A percentile compares a stretch with the other conserved stretches of the same genome.
Evolutionary conservation across 2,888 invertebrate genomes (phyloP).

Genomic region (Cephalotes varians): DNA sequence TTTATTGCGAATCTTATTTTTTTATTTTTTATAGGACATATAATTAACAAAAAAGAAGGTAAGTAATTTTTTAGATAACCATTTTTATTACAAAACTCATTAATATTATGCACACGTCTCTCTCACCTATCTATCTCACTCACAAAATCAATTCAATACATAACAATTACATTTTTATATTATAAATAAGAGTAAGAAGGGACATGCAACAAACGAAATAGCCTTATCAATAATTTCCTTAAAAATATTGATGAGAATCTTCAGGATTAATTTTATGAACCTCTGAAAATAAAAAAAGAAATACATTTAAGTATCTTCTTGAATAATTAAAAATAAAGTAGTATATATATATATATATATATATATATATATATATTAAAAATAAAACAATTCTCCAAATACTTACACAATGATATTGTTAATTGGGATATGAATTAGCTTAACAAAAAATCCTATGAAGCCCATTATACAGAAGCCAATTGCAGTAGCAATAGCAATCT

Average conservation of each 20-base stretch:
- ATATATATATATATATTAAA: too few species aligned
- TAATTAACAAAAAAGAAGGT: neutral
- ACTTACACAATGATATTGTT: constrained; percentile 98
- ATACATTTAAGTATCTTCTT: neutral
- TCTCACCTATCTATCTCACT: constrained; percentile 70
- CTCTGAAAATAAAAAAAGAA: constrained; percentile 75
- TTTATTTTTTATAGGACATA: neutral
- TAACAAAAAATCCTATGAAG: constrained; percentile 99
- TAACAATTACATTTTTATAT: constrained; percentile 73
- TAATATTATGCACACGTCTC: constrained; percentile 73
- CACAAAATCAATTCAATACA: constrained; percentile 73
- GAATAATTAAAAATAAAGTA: neutral
- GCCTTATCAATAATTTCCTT: constrained; percentile 45
- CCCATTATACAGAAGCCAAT: constrained; percentile 99
- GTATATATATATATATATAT: too few species aligned
- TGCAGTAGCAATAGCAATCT: constrained; percentile 99
- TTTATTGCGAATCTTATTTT: neutral
- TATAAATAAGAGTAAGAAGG: constrained; percentile 77
- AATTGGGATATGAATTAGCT: constrained; percentile 99
- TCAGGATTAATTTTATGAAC: constrained; percentile 76
- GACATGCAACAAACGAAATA: constrained; percentile 67
- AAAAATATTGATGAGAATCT: constrained; percentile 28
- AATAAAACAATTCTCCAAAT: constrained; percentile 84
- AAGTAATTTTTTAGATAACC: constrained; percentile 48
- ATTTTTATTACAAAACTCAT: constrained; percentile 78